Evolutionary conservation across 2,113 vertebrate genomes (phyloP).

Genomic region (Tichodroma muraria): DNA sequence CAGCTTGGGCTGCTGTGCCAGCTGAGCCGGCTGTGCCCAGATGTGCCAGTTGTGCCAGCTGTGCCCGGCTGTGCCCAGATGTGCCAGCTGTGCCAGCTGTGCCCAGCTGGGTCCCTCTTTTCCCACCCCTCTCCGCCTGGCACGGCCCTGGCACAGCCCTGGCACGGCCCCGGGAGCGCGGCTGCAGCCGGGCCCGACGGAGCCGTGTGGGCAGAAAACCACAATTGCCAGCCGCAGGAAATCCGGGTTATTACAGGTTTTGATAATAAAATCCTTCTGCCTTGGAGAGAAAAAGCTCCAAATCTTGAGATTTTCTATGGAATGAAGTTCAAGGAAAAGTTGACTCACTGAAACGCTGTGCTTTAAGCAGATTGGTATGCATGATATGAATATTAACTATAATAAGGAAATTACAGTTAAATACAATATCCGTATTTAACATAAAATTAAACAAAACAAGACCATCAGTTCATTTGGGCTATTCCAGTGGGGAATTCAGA

Average conservation of each 20-base stretch:
- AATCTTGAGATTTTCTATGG: not conserved
- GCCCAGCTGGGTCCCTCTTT: not conserved
- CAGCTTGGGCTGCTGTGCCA: not conserved
- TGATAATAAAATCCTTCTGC: not conserved
- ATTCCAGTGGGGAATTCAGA: slow-evolving; percentile 16
- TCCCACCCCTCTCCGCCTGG: accelerated
- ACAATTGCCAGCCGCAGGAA: not conserved
- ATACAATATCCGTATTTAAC: slow-evolving; percentile 21
- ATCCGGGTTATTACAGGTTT: not conserved
- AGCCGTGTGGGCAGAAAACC: not conserved
- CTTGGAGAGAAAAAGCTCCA: not conserved
- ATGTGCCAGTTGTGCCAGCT: not conserved
- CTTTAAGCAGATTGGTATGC: not conserved
- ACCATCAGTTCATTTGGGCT: not conserved
- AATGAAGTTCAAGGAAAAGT: not conserved
- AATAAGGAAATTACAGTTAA: slow-evolving; percentile 25
- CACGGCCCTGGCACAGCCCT: accelerated
- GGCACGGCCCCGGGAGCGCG: accelerated
- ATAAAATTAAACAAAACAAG: slow-evolving; percentile 41
- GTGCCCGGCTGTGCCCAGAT: not conserved
- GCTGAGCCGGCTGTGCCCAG: not conserved
- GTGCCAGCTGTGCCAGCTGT: accelerated
- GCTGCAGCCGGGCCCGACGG: not conserved
- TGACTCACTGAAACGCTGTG: not conserved
- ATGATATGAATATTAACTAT: not conserved